A percentile compares a stretch with the other conserved stretches of the same genome.
Conservation (phyloP, 2,888 invertebrate genomes). For the Yponomeuta sedellus region DNA sequence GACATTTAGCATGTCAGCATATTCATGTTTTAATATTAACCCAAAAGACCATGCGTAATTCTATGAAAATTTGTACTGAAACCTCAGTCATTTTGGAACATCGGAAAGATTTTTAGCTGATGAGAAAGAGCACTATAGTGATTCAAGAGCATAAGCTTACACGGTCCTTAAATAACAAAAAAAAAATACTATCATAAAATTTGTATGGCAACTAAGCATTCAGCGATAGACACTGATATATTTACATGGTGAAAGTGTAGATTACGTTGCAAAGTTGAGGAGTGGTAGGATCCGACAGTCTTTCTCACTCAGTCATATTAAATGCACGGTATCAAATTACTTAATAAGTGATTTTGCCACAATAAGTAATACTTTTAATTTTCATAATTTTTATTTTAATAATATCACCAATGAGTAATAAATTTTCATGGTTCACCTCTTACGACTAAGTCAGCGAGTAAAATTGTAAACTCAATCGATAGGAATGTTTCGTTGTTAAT, state of each 20-base stretch:
- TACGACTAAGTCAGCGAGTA: conserved; percentile 43
- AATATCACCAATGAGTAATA: conserved; percentile 68
- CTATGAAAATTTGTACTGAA: conserved; percentile 15
- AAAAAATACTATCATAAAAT: conserved; percentile 54
- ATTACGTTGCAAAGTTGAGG: conserved; percentile 12
- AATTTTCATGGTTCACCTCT: conserved; percentile 36
- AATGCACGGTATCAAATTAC: conserved; percentile 44
- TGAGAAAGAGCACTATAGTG: background rate
- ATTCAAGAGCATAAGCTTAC: conserved; percentile 15
- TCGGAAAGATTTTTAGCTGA: conserved; percentile 7
- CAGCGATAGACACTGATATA: conserved; percentile 64
- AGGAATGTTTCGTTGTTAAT: conserved; percentile 71
- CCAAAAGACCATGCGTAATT: conserved; percentile 9
- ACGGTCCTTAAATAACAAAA: conserved; percentile 46
- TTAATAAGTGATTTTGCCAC: conserved; percentile 54
- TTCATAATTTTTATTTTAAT: conserved; percentile 39
- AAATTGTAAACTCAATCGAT: conserved; percentile 54
- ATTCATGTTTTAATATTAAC: background rate
- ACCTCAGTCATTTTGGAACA: conserved; percentile 11
- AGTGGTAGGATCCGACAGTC: conserved; percentile 41
- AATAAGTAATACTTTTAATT: conserved; percentile 54
- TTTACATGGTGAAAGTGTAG: conserved; percentile 46
- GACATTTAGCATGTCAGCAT: background rate
- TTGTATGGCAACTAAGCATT: conserved; percentile 74
- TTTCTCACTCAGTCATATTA: conserved; percentile 56